These are phyloP conservation scores for Apostichopus parvimensis DNA, from an alignment of 35 echinoderm and acorn worm species.

Conservation along the genomic window DNA sequence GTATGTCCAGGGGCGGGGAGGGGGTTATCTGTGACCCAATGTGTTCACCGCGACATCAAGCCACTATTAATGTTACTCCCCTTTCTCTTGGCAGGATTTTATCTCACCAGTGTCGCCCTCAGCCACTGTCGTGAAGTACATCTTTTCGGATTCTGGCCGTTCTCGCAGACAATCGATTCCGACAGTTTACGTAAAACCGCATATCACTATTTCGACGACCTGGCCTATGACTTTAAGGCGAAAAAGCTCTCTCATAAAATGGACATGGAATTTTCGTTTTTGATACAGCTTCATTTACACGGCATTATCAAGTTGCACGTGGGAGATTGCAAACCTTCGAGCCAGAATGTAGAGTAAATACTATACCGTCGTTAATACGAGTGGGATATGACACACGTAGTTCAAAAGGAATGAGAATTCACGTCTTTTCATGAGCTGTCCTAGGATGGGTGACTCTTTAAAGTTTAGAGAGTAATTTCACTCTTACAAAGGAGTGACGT, in stretches of 20 bases:
- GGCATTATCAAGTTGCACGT: slow-evolving; percentile 48
- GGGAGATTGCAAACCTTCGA: not conserved
- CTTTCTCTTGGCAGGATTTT: slow-evolving; percentile 61
- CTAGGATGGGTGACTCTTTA: too few species aligned
- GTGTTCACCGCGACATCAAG: not conserved
- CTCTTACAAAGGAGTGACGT: too few species aligned
- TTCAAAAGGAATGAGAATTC: too few species aligned
- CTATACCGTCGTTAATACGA: too few species aligned
- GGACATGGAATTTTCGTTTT: slow-evolving; percentile 45
- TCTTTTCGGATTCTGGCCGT: slow-evolving; percentile 87
- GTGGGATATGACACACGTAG: too few species aligned
- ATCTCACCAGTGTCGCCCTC: slow-evolving; percentile 64
- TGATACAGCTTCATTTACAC: slow-evolving; percentile 54
- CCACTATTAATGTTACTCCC: not conserved
- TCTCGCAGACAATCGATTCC: slow-evolving; percentile 6
- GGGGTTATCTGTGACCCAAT: too few species aligned
- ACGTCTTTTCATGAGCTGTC: too few species aligned
- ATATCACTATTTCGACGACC: slow-evolving; percentile 65
- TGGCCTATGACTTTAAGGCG: not conserved
- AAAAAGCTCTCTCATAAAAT: slow-evolving; percentile 25
- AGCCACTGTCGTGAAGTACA: slow-evolving; percentile 77
- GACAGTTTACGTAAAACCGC: not conserved
- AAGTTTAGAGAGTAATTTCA: too few species aligned
- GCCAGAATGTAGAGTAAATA: too few species aligned
- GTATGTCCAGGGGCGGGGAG: too few species aligned